Base-by-base conservation (phyloP, 2,113 vertebrate species). In the Galbula dea region DNA sequence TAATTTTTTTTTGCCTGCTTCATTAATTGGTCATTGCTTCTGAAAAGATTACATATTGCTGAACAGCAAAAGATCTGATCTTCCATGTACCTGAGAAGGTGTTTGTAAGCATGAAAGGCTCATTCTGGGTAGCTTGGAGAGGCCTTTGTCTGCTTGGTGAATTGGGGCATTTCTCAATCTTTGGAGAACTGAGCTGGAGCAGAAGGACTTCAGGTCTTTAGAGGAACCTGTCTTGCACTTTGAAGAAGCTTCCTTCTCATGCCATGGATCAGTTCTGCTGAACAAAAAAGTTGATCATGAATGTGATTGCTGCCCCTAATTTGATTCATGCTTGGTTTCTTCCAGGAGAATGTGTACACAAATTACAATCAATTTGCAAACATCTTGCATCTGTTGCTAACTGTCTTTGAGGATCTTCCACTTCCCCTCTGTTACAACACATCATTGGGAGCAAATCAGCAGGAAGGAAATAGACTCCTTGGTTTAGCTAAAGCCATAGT, bases 391-490 rank as follows among this genome's bases (percentile, higher is more conserved):
- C 85, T 89, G 62, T 74, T 93, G 41, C 67, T 86, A 67, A 15
- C 84, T 90, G 95, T 66, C 68, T 88, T 65, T 68, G 77, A 94
- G 69, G 65, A 86, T 75, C 83, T 95, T 83, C 32, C 26, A 52
- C 55, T 89, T 91, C 72, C n/a, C 26, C 48, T 68, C 48, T 83
- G 36, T 61, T 93, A 55, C 16, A 68, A 36, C 1, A 3, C 22
- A 24, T 71, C 83, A 81, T 45, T 86, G 48, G 15, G 67, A 87
- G 54, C 34, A 83, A 94, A 89, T 77, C 67, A 87, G 23, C 71
- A 92, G 59, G 55, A 92, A 96, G 87, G 71, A 93, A 88, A 77
- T 61, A 67, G 20, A 81, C 26, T 71, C 45, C 75, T 52, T 82
- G 26, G 12, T 76, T 95, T 78, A 92, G 48, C 46, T 76, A 82